Evolutionary conservation across 2,113 vertebrate species (phyloP).

Genomic region (Lycaon pictus): DNA sequence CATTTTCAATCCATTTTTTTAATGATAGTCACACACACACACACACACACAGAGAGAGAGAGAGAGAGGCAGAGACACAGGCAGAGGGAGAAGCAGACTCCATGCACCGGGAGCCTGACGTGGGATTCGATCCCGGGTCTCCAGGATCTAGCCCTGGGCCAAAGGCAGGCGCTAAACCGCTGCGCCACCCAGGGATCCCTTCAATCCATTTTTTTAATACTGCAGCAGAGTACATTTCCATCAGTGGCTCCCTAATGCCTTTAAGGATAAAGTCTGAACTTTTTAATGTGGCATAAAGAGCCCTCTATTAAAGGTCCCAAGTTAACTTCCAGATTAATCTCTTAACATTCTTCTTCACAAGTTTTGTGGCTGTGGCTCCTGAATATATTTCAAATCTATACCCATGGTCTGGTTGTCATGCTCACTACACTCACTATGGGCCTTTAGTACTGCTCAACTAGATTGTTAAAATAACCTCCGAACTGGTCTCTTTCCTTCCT

Average conservation of each 20-base stretch:
- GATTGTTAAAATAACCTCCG: background rate
- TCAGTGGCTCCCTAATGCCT: background rate
- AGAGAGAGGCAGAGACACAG: too few relatives aligned
- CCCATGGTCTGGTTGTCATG: background rate
- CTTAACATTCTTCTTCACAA: background rate
- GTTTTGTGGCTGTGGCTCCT: background rate
- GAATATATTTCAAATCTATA: constrained; percentile 43
- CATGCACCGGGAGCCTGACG: too few relatives aligned
- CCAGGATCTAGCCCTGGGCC: too few relatives aligned
- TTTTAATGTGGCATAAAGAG: background rate
- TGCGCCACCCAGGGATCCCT: background rate
- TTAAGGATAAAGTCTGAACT: constrained; percentile 43
- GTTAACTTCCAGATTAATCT: constrained; percentile 34
- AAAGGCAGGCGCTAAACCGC: too few relatives aligned
- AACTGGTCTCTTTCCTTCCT: background rate
- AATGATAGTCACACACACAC: too few relatives aligned
- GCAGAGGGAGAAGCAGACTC: too few relatives aligned
- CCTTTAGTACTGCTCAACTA: background rate
- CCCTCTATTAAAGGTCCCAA: background rate
- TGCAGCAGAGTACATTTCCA: constrained; percentile 11
- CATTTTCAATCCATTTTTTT: background rate
- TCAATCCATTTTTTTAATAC: background rate
- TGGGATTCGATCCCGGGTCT: too few relatives aligned
- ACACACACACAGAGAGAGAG: too few relatives aligned
- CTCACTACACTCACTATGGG: background rate